These are phyloP conservation scores for Smutsia gigantea DNA, from an alignment of 2,797 vertebrate species.

Conservation along the genomic window DNA sequence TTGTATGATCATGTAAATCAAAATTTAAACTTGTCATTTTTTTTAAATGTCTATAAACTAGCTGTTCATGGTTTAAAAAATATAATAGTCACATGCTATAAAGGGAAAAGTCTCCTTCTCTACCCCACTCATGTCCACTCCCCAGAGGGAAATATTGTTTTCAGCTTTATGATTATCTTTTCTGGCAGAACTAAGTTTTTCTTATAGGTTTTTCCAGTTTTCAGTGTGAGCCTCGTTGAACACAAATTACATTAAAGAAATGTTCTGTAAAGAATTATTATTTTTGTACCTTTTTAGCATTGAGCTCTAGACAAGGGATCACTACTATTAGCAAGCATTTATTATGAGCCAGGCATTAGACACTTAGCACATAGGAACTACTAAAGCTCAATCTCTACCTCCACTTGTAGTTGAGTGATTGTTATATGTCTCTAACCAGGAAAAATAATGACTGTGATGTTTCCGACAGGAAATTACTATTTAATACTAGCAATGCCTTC, in stretches of 20 bases:
- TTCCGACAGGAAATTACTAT: conserved; percentile 68
- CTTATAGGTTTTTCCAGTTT: neutral
- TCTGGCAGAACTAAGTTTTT: neutral
- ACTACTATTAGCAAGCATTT: neutral
- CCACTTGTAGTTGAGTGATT: neutral
- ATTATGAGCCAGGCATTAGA: neutral
- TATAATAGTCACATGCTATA: neutral
- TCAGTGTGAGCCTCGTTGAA: neutral
- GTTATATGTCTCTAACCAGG: conserved; percentile 20
- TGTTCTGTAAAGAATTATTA: neutral
- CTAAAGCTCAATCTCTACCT: neutral
- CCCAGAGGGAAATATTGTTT: neutral
- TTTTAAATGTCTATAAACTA: neutral
- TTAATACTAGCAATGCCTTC: conserved; percentile 32
- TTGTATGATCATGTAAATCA: conserved; percentile 7
- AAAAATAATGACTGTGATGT: neutral
- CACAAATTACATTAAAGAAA: conserved; percentile 6
- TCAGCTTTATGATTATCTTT: neutral
- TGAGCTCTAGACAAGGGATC: conserved; percentile 34
- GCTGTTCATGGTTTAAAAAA: neutral
- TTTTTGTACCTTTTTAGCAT: conserved; percentile 26
- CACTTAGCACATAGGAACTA: neutral
- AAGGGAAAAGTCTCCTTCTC: neutral
- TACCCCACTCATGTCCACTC: neutral
- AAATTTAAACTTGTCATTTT: conserved; percentile 25